Evolutionary conservation across 2,113 vertebrate species (phyloP).

Genomic region (Ramphastos sulfuratus): DNA sequence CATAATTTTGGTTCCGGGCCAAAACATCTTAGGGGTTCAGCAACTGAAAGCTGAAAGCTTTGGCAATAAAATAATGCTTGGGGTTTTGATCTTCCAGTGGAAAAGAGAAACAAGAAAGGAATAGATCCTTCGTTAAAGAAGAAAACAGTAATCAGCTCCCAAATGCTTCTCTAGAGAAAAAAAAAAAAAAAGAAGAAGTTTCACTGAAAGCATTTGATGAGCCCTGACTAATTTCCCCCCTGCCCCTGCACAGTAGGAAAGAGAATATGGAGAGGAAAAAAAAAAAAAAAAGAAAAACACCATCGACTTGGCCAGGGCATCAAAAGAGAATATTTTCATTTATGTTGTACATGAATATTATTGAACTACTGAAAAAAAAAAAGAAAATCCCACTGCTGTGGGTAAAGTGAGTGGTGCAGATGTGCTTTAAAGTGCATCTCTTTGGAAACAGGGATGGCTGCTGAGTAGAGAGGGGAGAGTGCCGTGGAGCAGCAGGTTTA

Average conservation of each 20-base stretch:
- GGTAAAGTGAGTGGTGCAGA: not conserved
- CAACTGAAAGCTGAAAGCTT: not conserved
- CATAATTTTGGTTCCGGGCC: not conserved
- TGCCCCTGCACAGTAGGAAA: not conserved
- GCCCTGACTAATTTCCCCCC: not conserved
- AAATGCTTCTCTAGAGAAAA: not conserved
- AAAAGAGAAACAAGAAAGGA: conserved; percentile 11
- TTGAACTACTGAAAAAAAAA: not conserved
- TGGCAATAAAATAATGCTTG: not conserved
- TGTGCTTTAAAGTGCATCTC: not conserved
- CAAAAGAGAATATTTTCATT: not conserved
- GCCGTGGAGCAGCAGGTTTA: accelerated
- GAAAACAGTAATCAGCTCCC: not conserved
- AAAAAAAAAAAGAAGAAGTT: not conserved
- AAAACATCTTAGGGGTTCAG: conserved; percentile 4
- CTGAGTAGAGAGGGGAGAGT: not conserved
- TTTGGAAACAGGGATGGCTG: not conserved
- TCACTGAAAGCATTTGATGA: not conserved
- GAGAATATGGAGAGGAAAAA: not conserved
- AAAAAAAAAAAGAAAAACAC: not conserved
- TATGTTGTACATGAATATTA: not conserved
- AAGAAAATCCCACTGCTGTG: not conserved
- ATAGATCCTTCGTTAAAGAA: not conserved
- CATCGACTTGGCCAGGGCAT: not conserved
- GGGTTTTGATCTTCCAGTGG: conserved; percentile 2